phyloP scores from a whole-genome alignment of 2,888 invertebrate species.

The Drosophila mimetica region DNA sequence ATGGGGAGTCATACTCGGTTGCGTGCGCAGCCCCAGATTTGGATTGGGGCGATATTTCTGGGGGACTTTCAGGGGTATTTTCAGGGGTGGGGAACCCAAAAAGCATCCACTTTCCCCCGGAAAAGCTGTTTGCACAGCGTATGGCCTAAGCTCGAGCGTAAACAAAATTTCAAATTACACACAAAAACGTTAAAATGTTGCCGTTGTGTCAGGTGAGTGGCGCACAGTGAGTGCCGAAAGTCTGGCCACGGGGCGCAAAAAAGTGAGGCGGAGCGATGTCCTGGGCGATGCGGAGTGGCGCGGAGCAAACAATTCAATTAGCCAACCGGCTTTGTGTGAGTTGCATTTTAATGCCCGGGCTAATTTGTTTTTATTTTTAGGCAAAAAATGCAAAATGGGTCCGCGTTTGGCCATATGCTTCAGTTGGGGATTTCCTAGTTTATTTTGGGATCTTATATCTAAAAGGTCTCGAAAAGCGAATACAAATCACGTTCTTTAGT shows the following conservation, averaged over 20 bases:
- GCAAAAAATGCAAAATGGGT: background rate
- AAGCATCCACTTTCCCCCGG: slow-evolving; percentile 5
- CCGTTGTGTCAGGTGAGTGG: slow-evolving; percentile 58
- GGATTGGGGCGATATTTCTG: slow-evolving; percentile 22
- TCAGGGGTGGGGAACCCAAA: no score
- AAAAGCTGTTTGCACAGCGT: slow-evolving; percentile 35
- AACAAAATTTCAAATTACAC: slow-evolving; percentile 69
- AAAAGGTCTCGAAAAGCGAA: background rate
- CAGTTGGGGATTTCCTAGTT: background rate
- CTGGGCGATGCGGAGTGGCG: background rate
- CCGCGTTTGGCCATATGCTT: background rate
- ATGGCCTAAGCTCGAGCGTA: slow-evolving; percentile 65
- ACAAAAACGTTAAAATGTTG: slow-evolving; percentile 50
- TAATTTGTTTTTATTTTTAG: slow-evolving; percentile 27
- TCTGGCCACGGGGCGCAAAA: slow-evolving; percentile 24
- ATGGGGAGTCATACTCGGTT: slow-evolving; percentile 12
- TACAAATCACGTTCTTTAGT: no score
- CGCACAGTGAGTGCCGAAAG: slow-evolving; percentile 10
- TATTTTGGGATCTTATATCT: background rate
- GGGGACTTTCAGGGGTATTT: background rate
- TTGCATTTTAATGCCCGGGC: slow-evolving; percentile 53
- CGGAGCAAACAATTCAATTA: slow-evolving; percentile 59
- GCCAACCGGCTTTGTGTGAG: slow-evolving; percentile 40
- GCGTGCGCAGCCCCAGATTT: slow-evolving; percentile 46
- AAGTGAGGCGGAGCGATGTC: background rate